These are phyloP conservation scores for Drosophila anomelani DNA, from an alignment of 2,888 invertebrate genomes.

Conservation along the genomic window DNA sequence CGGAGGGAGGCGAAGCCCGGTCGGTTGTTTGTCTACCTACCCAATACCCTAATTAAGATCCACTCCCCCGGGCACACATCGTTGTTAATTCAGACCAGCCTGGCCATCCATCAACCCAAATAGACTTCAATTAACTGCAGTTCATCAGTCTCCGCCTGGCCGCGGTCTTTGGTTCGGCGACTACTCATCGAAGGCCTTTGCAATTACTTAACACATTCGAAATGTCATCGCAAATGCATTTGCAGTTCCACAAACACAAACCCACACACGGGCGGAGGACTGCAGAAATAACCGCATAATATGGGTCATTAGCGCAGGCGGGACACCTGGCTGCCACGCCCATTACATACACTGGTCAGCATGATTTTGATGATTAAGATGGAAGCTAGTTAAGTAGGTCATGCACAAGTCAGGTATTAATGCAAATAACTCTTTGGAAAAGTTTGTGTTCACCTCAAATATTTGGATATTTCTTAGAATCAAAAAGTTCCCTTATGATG, in stretches of 20 bases:
- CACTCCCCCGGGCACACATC: conserved; percentile 23
- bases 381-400: neutral
- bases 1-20: neutral
- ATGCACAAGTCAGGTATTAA: too few relatives aligned
- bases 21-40: neutral
- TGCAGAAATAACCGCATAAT: conserved; percentile 51
- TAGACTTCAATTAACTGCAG: conserved; percentile 45
- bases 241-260: conserved; percentile 23
- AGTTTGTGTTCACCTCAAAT: too few relatives aligned
- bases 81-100: conserved; percentile 6
- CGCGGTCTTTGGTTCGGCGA: conserved; percentile 44
- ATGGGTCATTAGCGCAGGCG: conserved; percentile 69
- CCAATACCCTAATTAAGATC: conserved; percentile 42
- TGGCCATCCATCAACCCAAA: conserved; percentile 40
- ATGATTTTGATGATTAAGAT: neutral
- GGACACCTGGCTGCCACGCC: conserved; percentile 48
- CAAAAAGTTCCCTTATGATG: neutral
- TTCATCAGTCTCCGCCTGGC: conserved; percentile 19
- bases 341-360: conserved; percentile 44
- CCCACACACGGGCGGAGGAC: neutral
- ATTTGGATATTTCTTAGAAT: too few relatives aligned
- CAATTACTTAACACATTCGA: conserved; percentile 54
- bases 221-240: conserved; percentile 45
- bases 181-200: conserved; percentile 49
- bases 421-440: too few relatives aligned